A percentile compares a stretch with the other conserved stretches of the same genome.
Evolutionary conservation across 2,888 invertebrate species (phyloP).

Genomic region (Ophion ellenae): DNA sequence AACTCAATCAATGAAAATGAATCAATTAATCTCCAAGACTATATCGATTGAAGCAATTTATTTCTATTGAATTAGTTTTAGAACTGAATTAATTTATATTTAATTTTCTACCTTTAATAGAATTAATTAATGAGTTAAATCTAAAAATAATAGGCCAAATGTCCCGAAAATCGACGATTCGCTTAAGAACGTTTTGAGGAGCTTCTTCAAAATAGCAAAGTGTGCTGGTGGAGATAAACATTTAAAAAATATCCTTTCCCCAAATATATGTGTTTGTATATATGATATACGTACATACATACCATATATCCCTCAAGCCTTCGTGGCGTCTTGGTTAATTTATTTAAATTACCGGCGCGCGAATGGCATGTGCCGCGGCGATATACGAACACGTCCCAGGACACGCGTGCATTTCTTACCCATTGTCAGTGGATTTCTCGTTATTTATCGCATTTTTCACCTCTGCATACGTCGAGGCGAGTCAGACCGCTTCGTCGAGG

Average conservation of each 20-base stretch:
- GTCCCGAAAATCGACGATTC: not conserved
- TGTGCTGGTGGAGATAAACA: not conserved
- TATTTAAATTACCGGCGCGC: conserved; percentile 79
- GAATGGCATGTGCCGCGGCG: conserved; percentile 72
- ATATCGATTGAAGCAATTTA: too few relatives aligned
- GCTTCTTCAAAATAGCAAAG: not conserved
- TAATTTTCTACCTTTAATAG: too few relatives aligned
- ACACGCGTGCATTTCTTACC: conserved; percentile 71
- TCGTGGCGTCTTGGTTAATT: conserved; percentile 76
- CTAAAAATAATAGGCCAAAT: not conserved
- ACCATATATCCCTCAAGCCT: conserved; percentile 18
- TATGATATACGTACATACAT: not conserved
- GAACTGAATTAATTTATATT: too few relatives aligned
- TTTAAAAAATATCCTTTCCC: not conserved
- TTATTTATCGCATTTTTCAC: conserved; percentile 76
- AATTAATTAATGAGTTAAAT: too few relatives aligned
- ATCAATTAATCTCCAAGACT: too few relatives aligned
- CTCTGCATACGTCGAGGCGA: conserved; percentile 42
- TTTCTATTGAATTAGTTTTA: too few relatives aligned
- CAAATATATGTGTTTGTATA: conserved; percentile 10
- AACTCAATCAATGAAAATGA: too few relatives aligned
- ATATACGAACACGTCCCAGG: conserved; percentile 34
- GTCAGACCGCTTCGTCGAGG: conserved; percentile 11
- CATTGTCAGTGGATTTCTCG: conserved; percentile 77
- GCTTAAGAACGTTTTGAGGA: not conserved